These are phyloP conservation scores for Aleiodes leptofemur DNA, from an alignment of 2,888 invertebrate species.

Conservation along the genomic window DNA sequence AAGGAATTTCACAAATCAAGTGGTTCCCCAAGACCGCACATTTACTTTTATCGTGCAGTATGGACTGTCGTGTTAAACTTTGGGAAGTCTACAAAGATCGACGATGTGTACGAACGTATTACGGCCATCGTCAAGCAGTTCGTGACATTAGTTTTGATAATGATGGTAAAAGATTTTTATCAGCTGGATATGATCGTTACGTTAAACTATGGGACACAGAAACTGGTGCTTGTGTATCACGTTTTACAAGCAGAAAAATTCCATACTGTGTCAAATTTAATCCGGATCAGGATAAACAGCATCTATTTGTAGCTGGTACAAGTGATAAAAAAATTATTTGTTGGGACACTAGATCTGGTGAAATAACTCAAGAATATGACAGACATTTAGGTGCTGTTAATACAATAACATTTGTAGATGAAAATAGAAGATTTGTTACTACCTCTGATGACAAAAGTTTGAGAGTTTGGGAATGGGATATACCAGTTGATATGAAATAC, in stretches of 20 bases:
- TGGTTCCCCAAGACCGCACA: conserved; percentile 98
- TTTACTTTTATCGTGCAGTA: conserved; percentile 94
- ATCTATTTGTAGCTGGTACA: conserved; percentile 98
- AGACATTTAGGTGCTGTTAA: conserved; percentile 99
- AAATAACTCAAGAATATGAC: conserved; percentile 98
- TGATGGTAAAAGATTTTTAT: conserved; percentile 92
- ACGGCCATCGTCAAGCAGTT: conserved; percentile 97
- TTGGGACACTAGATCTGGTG: conserved; percentile 97
- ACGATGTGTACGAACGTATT: conserved; percentile 94
- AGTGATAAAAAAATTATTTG: conserved; percentile 99
- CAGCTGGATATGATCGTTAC: conserved; percentile 98
- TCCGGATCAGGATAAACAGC: conserved; percentile 97
- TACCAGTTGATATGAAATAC: conserved; percentile 99
- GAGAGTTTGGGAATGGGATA: conserved; percentile 99
- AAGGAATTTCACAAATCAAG: conserved; percentile 94
- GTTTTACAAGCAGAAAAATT: conserved; percentile 97
- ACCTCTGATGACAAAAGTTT: conserved; percentile 99
- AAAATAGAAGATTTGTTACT: conserved; percentile 97
- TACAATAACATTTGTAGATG: conserved; percentile 99
- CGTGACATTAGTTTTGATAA: conserved; percentile 97
- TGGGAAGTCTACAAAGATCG: conserved; percentile 99
- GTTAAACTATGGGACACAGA: conserved; percentile 99
- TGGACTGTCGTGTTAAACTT: conserved; percentile 97
- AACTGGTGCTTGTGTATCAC: conserved; percentile 89
- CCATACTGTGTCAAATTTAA: conserved; percentile 99